Conservation (phyloP, 2,113 vertebrate genomes). For the Arenaria interpres region DNA sequence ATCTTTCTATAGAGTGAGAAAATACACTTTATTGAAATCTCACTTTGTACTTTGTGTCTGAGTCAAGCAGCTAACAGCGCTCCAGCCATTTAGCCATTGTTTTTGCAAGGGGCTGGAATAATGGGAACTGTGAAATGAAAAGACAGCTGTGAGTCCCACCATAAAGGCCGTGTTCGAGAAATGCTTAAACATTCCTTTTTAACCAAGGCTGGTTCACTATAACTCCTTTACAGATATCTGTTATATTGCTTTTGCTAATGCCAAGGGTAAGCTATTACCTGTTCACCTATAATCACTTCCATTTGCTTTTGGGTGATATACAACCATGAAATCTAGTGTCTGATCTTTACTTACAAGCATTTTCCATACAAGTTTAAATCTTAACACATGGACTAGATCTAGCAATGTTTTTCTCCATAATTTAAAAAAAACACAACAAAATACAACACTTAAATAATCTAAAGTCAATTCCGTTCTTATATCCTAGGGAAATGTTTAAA, state of each 20-base stretch:
- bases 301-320: neutral
- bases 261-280: neutral
- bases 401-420: neutral
- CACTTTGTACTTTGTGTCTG: neutral
- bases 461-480: neutral
- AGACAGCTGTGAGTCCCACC: neutral
- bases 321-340: neutral
- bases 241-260: neutral
- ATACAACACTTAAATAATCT: neutral
- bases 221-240: neutral
- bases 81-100: neutral
- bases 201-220: neutral
- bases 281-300: neutral
- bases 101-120: neutral
- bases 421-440: neutral
- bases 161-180: neutral
- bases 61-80: neutral
- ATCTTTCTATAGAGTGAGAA: slow-evolving; percentile 46
- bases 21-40: slow-evolving; percentile 7
- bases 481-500: neutral
- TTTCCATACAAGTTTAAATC: neutral
- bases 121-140: neutral
- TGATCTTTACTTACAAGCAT: neutral
- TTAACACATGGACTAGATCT: neutral
- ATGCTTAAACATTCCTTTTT: neutral